Base-by-base conservation (phyloP, 1,140 invertebrate genomes). In the Atta texana region DNA sequence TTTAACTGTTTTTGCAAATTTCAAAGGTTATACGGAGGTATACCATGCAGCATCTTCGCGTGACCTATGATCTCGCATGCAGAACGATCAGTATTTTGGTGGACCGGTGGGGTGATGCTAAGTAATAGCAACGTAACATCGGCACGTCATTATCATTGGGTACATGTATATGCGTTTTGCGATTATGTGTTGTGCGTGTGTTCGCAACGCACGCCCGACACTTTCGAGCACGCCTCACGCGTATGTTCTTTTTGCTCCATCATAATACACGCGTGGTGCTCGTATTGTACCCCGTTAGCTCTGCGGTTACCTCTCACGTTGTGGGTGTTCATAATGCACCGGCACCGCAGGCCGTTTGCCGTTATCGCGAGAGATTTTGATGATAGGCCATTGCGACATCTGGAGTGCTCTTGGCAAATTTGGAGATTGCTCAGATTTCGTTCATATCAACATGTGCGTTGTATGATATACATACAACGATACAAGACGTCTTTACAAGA, bases 71-170 rank as follows among this genome's bases (percentile, higher is more conserved):
- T 85, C 77, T 24, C 51, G 66, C 77, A 55, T 49, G 51, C 31
- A 21, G 55, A 75, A 78, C 81, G 64, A 59, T 75, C 55, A 34
- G 69, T 28, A 84, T 84, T 74, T 84, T 14, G 69, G 80, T 24
- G 21, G 24, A 61, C 39, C 55, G 66, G 77, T 53, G 80, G 63
- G 88, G 53, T 76, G 75, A 74, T 76, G 78, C 85, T 90, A 90
- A 90, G 87, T 90, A 90, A 90, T 90, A 88, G 87, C 89, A 80
- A 80, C 63, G 87, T 86, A 88, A 88, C 87, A 87, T 87, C 72
- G 84, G 69, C 78, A 78, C 87, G 71, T 90, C 84, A 88, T 88
- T 77, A 88, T 90, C 89, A 61, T 76, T 55, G 64, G 53, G 7
- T 49, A 34, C 14, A n/a, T 63, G 69, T 55, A 14, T 14, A 28